Conservation (phyloP, 2,113 vertebrate genomes). For the Vidua chalybeata region DNA sequence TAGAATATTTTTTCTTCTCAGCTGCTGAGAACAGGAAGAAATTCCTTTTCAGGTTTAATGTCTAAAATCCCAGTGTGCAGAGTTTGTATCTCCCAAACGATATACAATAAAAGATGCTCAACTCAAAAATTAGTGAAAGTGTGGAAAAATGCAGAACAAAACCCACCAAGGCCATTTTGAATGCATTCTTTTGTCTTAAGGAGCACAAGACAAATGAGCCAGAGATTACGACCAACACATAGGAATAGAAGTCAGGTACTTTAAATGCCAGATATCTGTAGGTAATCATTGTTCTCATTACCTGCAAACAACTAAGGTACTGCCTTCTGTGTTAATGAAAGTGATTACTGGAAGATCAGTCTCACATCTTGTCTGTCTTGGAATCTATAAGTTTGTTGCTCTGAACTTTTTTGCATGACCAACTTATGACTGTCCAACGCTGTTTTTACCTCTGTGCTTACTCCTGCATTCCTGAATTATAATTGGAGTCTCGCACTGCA, state of each 20-base stretch:
- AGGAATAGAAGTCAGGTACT: background rate
- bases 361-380: background rate
- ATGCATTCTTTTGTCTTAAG: background rate
- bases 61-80: background rate
- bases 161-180: background rate
- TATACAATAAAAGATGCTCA: background rate
- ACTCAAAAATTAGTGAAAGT: background rate
- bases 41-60: background rate
- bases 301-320: background rate
- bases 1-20: background rate
- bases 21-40: background rate
- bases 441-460: background rate
- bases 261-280: background rate
- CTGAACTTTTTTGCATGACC: background rate
- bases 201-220: background rate
- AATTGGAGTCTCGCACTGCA: background rate
- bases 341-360: background rate
- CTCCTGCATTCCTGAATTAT: background rate
- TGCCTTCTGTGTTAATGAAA: background rate
- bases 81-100: rapidly evolving
- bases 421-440: background rate
- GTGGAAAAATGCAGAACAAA: background rate
- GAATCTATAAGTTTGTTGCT: background rate
- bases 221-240: rapidly evolving
- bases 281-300: background rate